phyloP scores from a whole-genome alignment of 2,888 invertebrate genomes.

The Drosophila quasianomalipes region DNA sequence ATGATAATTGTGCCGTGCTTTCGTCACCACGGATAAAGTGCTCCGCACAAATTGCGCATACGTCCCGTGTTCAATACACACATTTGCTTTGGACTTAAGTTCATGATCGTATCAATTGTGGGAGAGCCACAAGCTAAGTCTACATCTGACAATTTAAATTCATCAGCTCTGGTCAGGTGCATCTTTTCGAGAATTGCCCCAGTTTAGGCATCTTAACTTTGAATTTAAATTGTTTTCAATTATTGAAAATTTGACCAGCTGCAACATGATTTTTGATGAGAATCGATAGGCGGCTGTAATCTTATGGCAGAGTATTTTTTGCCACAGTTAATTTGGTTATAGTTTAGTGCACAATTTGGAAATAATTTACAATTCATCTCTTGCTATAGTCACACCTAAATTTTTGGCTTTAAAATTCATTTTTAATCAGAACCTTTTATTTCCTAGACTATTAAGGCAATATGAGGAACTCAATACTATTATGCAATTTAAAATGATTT shows the following conservation, averaged over 20 bases:
- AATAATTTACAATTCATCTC: background rate
- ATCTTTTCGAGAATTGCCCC: conserved; percentile 36
- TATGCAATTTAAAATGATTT: background rate
- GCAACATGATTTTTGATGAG: conserved; percentile 3
- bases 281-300: background rate
- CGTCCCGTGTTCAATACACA: conserved; percentile 34
- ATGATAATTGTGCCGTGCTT: background rate
- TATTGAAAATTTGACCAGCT: conserved; percentile 24
- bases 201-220: conserved; percentile 17
- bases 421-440: background rate
- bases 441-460: background rate
- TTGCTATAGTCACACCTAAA: background rate
- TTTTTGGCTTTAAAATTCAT: background rate
- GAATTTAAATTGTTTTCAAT: conserved; percentile 38
- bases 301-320: background rate
- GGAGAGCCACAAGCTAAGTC: conserved; percentile 14
- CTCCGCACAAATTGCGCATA: conserved; percentile 38
- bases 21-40: background rate
- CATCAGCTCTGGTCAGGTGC: conserved; percentile 49
- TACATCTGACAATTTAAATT: conserved; percentile 42
- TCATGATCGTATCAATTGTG: conserved; percentile 75
- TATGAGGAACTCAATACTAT: too few relatives aligned
- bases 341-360: background rate
- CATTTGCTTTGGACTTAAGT: conserved; percentile 51
- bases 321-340: background rate